phyloP scores from a whole-genome alignment of 2,797 vertebrate species.

The Falco berigora region DNA sequence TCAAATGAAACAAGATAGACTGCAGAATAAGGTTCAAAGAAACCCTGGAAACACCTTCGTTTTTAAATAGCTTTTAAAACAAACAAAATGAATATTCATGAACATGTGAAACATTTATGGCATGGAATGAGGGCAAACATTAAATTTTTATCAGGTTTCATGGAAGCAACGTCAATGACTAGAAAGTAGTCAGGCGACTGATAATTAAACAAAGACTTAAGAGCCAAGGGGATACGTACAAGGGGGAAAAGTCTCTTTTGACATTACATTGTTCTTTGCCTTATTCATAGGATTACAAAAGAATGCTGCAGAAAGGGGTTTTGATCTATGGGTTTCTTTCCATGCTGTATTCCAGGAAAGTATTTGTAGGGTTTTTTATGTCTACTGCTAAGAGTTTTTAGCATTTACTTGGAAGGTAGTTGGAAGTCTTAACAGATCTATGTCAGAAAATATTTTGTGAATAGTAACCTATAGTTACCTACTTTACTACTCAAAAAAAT shows the following conservation, averaged over 20 bases:
- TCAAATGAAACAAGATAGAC: not conserved
- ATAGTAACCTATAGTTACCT: not conserved
- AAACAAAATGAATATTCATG: constrained; percentile 19
- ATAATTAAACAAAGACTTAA: not conserved
- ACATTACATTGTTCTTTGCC: not conserved
- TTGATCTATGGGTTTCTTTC: not conserved
- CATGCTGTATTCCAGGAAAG: not conserved
- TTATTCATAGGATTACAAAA: not conserved
- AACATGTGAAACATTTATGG: not conserved
- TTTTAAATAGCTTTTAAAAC: constrained; percentile 18
- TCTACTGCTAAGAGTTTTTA: not conserved
- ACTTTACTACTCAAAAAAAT: not conserved
- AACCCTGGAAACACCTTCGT: not conserved
- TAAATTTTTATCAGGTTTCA: not conserved
- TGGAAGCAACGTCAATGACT: not conserved
- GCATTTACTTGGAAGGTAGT: not conserved
- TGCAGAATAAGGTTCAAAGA: not conserved
- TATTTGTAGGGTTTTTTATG: not conserved
- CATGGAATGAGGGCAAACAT: not conserved
- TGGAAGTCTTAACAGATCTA: not conserved
- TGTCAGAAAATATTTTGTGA: not conserved
- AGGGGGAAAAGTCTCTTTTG: not conserved
- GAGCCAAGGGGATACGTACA: not conserved
- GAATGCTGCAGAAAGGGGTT: not conserved
- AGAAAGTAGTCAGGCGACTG: not conserved